Conservation (phyloP, 1,140 invertebrate species). For the Helicorthomorpha holstii region DNA sequence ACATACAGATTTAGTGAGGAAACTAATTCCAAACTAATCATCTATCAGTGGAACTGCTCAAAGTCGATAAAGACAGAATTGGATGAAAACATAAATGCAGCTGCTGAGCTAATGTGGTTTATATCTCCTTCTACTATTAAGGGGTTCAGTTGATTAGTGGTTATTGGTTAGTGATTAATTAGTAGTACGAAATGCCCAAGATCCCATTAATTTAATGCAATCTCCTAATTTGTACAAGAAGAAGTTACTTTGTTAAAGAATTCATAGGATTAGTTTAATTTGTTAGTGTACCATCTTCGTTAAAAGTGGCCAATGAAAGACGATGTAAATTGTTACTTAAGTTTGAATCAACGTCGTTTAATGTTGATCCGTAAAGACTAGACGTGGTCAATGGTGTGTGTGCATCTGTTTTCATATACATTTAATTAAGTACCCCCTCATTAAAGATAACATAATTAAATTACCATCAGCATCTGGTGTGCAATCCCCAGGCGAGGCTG, state of each 20-base stretch:
- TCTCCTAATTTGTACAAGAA: not conserved
- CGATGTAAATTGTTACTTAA: slow-evolving; percentile 72
- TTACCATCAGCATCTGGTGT: slow-evolving; percentile 26
- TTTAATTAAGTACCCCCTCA: not conserved
- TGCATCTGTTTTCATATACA: slow-evolving; percentile 24
- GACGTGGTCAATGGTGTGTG: slow-evolving; percentile 27
- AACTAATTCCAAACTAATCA: too few species aligned
- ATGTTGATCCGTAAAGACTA: slow-evolving; percentile 23
- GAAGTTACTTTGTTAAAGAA: too few species aligned
- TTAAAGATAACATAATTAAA: not conserved
- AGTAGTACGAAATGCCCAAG: not conserved
- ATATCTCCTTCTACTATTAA: too few species aligned
- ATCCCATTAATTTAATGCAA: not conserved
- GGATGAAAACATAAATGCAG: too few species aligned
- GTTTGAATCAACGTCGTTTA: slow-evolving; percentile 24
- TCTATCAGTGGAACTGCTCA: too few species aligned
- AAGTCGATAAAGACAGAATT: too few species aligned
- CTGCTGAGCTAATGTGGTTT: too few species aligned
- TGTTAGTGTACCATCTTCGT: slow-evolving; percentile 46
- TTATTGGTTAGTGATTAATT: too few species aligned
- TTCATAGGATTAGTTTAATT: not conserved
- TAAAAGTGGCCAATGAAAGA: slow-evolving; percentile 70
- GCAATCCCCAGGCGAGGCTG: slow-evolving; percentile 19
- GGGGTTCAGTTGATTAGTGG: too few species aligned
- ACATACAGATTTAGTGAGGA: too few species aligned